Evolutionary conservation across 37 sponge, comb jelly and placozoan genomes (phyloP).

Genomic region (Chondrosia reniformis): DNA sequence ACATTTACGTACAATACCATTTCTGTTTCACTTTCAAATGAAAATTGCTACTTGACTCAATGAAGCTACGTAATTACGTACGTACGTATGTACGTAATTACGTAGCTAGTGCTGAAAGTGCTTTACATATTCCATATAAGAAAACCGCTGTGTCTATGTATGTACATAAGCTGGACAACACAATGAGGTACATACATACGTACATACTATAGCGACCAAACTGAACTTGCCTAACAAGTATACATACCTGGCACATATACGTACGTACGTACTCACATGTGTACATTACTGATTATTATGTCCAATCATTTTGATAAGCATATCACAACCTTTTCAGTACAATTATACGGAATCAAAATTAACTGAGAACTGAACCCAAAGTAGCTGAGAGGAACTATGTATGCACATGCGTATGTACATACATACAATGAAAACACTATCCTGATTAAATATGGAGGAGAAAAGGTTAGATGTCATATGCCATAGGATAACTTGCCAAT

Average conservation of each 20-base stretch:
- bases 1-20: background rate
- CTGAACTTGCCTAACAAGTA: background rate
- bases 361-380: background rate
- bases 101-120: too few species aligned
- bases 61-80: background rate
- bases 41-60: background rate
- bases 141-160: too few species aligned
- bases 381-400: background rate
- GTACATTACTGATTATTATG: background rate
- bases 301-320: background rate
- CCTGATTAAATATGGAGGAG: background rate
- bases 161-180: background rate
- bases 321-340: too few species aligned
- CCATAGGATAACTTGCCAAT: background rate
- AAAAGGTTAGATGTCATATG: background rate
- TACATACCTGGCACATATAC: background rate
- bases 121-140: too few species aligned
- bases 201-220: background rate
- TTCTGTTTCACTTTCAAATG: background rate
- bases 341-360: too few species aligned
- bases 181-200: background rate
- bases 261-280: background rate
- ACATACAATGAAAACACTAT: background rate
- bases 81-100: slow-evolving; percentile 12
- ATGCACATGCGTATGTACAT: background rate